These are phyloP conservation scores for Chlorodrepanis virens DNA, from an alignment of 2,113 vertebrate species.

Conservation along the genomic window DNA sequence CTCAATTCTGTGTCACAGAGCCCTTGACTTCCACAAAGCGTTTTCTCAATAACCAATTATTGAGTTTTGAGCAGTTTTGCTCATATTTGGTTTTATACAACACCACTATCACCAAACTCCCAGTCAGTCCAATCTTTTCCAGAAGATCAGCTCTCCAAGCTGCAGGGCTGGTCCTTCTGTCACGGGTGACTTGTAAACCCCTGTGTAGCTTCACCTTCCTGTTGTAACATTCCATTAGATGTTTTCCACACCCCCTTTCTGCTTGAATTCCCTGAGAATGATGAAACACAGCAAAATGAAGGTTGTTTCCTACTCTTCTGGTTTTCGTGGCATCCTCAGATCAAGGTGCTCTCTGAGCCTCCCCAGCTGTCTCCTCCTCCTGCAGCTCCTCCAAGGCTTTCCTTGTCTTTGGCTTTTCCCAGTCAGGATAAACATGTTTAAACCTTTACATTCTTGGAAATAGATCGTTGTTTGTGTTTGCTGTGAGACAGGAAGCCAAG, in stretches of 20 bases:
- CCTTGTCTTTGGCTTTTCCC: background rate
- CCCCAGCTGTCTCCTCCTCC: rapidly evolving
- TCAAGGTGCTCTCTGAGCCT: background rate
- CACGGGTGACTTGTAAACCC: background rate
- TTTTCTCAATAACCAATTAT: background rate
- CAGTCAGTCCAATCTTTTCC: background rate
- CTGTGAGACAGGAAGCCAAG: background rate
- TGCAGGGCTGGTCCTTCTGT: background rate
- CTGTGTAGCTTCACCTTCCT: background rate
- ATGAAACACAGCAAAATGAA: background rate
- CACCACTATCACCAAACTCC: too few species aligned
- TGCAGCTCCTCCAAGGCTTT: background rate
- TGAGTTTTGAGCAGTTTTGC: background rate
- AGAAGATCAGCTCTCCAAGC: background rate
- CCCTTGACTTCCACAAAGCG: rapidly evolving
- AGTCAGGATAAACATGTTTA: background rate
- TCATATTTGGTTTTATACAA: background rate
- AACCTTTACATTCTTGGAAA: background rate
- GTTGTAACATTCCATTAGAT: background rate
- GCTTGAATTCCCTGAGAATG: background rate
- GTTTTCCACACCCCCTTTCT: background rate
- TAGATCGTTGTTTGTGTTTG: background rate
- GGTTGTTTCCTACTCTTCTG: background rate
- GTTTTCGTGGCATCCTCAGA: rapidly evolving
- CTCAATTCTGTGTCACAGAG: background rate